A percentile compares a stretch with the other conserved stretches of the same genome.
Evolutionary conservation across 2,888 invertebrate species (phyloP).

Genomic region (Fragum sueziense): DNA sequence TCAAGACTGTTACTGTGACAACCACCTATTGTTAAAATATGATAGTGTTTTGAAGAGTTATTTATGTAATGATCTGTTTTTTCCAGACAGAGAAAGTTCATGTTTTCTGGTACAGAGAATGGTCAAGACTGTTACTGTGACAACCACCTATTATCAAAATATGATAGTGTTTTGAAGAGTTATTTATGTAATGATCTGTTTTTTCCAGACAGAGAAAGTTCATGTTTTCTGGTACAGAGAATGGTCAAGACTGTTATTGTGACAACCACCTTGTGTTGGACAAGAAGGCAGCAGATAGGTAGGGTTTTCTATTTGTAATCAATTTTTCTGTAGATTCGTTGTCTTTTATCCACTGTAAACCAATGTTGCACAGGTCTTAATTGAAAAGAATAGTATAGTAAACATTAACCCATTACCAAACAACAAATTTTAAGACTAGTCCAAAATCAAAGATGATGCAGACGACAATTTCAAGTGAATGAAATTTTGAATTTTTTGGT

Average conservation of each 20-base stretch:
- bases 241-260: slow-evolving; percentile 69
- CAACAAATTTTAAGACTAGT: too few species aligned
- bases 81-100: slow-evolving; percentile 63
- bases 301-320: too few species aligned
- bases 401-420: too few species aligned
- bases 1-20: slow-evolving; percentile 71
- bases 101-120: slow-evolving; percentile 66
- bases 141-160: slow-evolving; percentile 63
- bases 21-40: slow-evolving; percentile 62
- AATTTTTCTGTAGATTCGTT: too few species aligned
- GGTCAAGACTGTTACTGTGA: slow-evolving; percentile 71
- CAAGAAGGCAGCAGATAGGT: slow-evolving; percentile 63
- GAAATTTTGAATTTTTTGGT: too few species aligned
- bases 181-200: background rate
- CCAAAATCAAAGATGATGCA: too few species aligned
- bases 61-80: background rate
- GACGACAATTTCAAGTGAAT: too few species aligned
- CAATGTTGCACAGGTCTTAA: too few species aligned
- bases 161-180: too few species aligned
- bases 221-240: slow-evolving; percentile 66
- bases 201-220: slow-evolving; percentile 62
- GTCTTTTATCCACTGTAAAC: too few species aligned
- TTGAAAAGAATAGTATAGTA: too few species aligned
- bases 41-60: too few species aligned
- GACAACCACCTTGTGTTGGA: slow-evolving; percentile 65